These are phyloP conservation scores for Archivesica marissinica DNA, from an alignment of 1,140 invertebrate species.

Conservation along the genomic window DNA sequence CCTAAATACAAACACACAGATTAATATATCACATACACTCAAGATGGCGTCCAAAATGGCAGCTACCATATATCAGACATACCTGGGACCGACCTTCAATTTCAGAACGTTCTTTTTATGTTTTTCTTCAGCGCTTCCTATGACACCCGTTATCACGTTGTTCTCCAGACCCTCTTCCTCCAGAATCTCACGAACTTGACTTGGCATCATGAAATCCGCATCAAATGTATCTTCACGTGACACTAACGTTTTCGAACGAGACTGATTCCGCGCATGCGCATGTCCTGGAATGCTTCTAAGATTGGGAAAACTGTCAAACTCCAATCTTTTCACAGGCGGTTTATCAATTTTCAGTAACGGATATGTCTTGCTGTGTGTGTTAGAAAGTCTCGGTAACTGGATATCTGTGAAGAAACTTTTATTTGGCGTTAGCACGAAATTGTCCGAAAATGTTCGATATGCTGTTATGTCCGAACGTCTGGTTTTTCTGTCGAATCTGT, in stretches of 20 bases:
- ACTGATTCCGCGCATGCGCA: neutral
- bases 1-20: too few relatives aligned
- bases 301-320: neutral
- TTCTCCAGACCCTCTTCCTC: conserved; percentile 32
- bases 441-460: conserved; percentile 39
- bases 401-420: neutral
- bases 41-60: too few relatives aligned
- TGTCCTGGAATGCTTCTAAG: conserved; percentile 2
- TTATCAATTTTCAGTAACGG: conserved; percentile 35
- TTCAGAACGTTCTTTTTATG: neutral
- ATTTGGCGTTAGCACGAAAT: conserved; percentile 30
- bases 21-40: too few relatives aligned
- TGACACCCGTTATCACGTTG: conserved; percentile 17
- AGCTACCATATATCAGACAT: too few relatives aligned
- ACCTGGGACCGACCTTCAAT: neutral
- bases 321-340: neutral
- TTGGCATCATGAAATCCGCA: conserved; percentile 31
- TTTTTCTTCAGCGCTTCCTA: conserved; percentile 12
- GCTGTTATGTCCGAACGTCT: conserved; percentile 19
- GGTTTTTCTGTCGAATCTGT: neutral
- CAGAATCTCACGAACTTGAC: conserved; percentile 23
- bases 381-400: neutral
- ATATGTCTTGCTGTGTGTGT: conserved; percentile 9
- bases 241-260: neutral
- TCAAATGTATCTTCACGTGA: conserved; percentile 32